Evolutionary conservation across 2,113 vertebrate genomes (phyloP).

Genomic region (Hipposideros armiger): DNA sequence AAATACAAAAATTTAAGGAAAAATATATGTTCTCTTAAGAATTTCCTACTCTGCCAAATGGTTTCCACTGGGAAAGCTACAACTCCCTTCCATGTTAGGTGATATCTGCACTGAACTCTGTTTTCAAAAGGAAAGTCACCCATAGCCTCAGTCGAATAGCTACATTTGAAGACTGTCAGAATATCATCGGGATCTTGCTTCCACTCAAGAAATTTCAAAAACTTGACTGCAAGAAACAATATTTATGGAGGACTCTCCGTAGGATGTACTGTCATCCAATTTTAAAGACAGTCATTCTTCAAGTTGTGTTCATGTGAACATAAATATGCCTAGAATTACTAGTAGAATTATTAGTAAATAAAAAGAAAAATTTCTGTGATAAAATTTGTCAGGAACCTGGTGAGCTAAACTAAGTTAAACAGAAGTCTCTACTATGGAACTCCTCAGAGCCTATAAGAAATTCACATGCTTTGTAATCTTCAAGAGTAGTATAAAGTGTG

Average conservation of each 20-base stretch:
- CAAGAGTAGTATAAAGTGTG: neutral
- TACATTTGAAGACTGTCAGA: neutral
- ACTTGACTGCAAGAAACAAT: neutral
- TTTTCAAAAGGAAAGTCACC: neutral
- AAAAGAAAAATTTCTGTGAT: neutral
- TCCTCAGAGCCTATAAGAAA: neutral
- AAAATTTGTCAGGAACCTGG: neutral
- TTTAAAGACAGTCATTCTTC: neutral
- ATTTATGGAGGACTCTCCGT: neutral
- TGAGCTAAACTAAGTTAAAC: neutral
- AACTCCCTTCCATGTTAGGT: neutral
- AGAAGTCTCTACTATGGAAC: neutral
- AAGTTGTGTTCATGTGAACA: neutral
- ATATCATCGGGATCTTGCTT: neutral
- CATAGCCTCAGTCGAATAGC: neutral
- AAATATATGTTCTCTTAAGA: neutral
- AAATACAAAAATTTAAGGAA: neutral
- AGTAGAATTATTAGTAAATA: neutral
- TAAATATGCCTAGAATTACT: neutral
- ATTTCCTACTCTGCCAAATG: neutral
- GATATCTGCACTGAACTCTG: neutral
- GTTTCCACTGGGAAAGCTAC: neutral
- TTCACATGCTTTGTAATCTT: neutral
- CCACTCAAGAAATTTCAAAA: constrained; percentile 35
- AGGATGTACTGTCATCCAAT: neutral